Conservation (phyloP, 2,888 invertebrate species). For the Linyphia triangularis region DNA sequence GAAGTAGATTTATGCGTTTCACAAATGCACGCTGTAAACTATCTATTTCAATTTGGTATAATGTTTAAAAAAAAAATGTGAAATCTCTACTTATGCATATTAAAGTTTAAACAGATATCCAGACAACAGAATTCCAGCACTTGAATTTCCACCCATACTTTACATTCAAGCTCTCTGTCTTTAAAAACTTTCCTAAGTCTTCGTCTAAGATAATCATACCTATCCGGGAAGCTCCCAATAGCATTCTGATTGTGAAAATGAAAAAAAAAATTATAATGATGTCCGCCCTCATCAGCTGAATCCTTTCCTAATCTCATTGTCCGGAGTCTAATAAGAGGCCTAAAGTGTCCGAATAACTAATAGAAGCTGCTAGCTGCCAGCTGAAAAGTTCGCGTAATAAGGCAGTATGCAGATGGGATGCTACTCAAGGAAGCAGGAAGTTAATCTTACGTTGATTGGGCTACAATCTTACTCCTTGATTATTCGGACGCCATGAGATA, state of each 20-base stretch:
- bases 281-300: neutral
- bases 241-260: neutral
- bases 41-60: no score
- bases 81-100: no score
- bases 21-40: no score
- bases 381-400: constrained; percentile 44
- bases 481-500: constrained; percentile 18
- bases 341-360: constrained; percentile 49
- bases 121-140: no score
- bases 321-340: constrained; percentile 30
- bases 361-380: constrained; percentile 35
- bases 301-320: constrained; percentile 23
- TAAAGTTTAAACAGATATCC: no score
- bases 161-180: no score
- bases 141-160: no score
- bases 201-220: no score
- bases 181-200: no score
- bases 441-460: constrained; percentile 61
- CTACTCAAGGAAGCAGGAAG: constrained; percentile 50
- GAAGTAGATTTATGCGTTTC: no score
- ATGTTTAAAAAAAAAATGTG: no score
- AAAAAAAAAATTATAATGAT: constrained; percentile 33
- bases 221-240: neutral
- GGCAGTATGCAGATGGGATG: constrained; percentile 55
- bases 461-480: constrained; percentile 53